Evolutionary conservation across 2,888 invertebrate species (phyloP).

Genomic region (Stomorhina lunata): DNA sequence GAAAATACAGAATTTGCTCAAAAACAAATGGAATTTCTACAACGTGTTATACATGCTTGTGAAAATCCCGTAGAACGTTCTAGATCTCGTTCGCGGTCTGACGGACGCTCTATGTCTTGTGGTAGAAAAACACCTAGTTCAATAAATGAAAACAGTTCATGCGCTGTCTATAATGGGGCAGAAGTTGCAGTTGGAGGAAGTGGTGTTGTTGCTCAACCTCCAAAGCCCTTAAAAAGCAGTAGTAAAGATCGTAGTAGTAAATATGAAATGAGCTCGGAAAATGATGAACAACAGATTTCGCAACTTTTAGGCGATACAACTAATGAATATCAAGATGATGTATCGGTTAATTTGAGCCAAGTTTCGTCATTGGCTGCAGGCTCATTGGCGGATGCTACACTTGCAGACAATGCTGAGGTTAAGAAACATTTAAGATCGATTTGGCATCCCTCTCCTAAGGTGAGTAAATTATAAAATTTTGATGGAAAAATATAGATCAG

Average conservation of each 20-base stretch:
- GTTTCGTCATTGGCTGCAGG: conserved; percentile 27
- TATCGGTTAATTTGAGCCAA: conserved; percentile 46
- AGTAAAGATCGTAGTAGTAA: conserved; percentile 48
- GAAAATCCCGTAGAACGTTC: conserved; percentile 52
- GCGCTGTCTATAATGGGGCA: no score
- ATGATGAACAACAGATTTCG: conserved; percentile 20
- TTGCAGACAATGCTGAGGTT: conserved; percentile 36
- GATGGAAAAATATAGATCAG: no score
- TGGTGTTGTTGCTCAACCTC: neutral
- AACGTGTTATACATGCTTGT: conserved; percentile 79
- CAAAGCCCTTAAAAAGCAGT: conserved; percentile 5
- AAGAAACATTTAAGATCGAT: conserved; percentile 67
- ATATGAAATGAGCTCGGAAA: conserved; percentile 31
- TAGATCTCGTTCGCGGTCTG: conserved; percentile 43
- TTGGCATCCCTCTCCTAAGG: conserved; percentile 75
- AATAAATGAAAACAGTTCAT: conserved; percentile 56
- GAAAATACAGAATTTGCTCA: conserved; percentile 84
- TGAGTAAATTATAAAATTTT: conserved; percentile 55
- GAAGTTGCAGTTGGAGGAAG: neutral
- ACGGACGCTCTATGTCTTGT: neutral
- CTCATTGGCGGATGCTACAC: conserved; percentile 35
- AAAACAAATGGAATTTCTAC: conserved; percentile 83
- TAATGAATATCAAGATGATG: conserved; percentile 40
- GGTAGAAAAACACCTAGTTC: conserved; percentile 56
- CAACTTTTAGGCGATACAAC: neutral